Evolutionary conservation across 2,888 invertebrate species (phyloP).

Genomic region (Drosophila merina): DNA sequence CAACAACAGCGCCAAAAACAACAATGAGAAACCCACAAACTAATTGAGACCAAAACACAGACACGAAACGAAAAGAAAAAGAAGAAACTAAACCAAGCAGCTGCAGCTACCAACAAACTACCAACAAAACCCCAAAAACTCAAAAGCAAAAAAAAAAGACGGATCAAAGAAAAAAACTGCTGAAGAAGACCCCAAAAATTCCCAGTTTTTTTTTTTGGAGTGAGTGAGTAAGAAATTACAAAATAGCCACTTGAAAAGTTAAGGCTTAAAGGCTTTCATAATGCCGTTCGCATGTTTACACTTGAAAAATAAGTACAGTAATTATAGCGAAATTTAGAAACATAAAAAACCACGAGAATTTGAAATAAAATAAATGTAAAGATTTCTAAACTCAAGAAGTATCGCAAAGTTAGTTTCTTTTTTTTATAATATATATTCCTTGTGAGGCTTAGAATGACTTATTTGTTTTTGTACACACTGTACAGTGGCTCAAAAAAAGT

Average conservation of each 20-base stretch:
- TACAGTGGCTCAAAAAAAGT: slow-evolving; percentile 74
- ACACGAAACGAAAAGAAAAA: slow-evolving; percentile 42
- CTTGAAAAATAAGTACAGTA: neutral
- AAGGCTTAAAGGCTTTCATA: slow-evolving; percentile 63
- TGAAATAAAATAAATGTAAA: neutral
- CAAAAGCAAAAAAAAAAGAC: slow-evolving; percentile 16
- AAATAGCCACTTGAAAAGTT: slow-evolving; percentile 45
- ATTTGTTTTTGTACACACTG: slow-evolving; percentile 24
- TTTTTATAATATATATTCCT: no score
- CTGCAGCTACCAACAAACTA: slow-evolving; percentile 33
- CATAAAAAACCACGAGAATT: slow-evolving; percentile 14
- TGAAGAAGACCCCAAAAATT: slow-evolving; percentile 43
- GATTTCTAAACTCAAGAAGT: neutral
- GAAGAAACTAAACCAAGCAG: slow-evolving; percentile 51
- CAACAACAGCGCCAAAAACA: slow-evolving; percentile 64
- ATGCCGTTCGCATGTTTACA: slow-evolving; percentile 38
- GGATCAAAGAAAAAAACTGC: slow-evolving; percentile 39
- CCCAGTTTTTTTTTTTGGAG: slow-evolving; percentile 43
- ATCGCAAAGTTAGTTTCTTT: no score
- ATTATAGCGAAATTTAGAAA: neutral
- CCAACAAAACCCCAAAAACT: slow-evolving; percentile 14
- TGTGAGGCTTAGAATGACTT: slow-evolving; percentile 53
- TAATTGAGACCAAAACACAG: slow-evolving; percentile 63
- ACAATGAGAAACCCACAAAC: slow-evolving; percentile 58
- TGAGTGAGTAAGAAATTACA: slow-evolving; percentile 58